Percentiles rank a stretch among this genome's conserved stretches.
Conservation (phyloP, 2,888 invertebrate genomes). For the Lucinisca nassula region DNA sequence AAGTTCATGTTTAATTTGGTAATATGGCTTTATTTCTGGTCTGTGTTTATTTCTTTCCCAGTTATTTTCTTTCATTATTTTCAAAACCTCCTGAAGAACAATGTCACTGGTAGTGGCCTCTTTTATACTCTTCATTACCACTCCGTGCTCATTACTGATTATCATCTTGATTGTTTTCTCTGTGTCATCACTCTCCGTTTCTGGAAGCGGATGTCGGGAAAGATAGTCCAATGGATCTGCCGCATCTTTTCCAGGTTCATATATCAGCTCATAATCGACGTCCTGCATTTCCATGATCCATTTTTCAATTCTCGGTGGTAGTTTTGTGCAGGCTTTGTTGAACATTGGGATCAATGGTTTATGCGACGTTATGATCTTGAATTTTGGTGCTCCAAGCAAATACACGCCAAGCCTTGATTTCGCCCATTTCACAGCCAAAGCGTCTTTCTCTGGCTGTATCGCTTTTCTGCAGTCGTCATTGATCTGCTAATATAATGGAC, state of each 20-base stretch:
- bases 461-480: not conserved
- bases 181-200: not conserved
- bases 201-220: too few species aligned
- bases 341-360: too few species aligned
- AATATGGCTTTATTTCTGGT: too few species aligned
- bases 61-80: too few species aligned
- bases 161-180: not conserved
- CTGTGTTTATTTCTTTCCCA: too few species aligned
- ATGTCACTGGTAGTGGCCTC: too few species aligned
- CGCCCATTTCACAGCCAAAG: constrained; percentile 5
- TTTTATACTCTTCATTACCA: too few species aligned
- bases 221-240: too few species aligned
- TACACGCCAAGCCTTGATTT: constrained; percentile 24
- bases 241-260: too few species aligned
- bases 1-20: not conserved
- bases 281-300: constrained; percentile 35
- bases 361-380: constrained; percentile 52
- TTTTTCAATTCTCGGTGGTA: constrained; percentile 26
- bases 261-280: too few species aligned
- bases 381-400: constrained; percentile 40
- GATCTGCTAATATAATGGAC: not conserved
- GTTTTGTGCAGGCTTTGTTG: not conserved
- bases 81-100: too few species aligned
- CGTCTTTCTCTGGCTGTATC: not conserved
- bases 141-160: not conserved